Evolutionary conservation across 2,113 vertebrate genomes (phyloP).

Genomic region (Globicephala melas): DNA sequence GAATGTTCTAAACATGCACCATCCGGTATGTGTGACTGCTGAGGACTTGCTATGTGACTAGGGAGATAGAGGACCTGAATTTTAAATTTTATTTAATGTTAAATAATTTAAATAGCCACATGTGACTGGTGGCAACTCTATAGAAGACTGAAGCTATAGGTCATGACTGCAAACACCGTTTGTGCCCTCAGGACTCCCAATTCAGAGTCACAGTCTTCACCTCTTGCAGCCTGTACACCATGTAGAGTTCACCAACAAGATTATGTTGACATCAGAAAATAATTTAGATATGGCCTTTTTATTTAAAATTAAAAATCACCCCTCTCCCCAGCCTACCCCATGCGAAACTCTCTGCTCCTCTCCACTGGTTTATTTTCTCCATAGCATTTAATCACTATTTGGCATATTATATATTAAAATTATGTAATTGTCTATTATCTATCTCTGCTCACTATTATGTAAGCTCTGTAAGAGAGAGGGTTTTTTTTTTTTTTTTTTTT

Average conservation of each 20-base stretch:
- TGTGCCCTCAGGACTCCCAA: not conserved
- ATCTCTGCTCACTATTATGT: not conserved
- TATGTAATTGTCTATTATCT: not conserved
- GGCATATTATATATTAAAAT: too few species aligned
- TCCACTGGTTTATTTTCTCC: not conserved
- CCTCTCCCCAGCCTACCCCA: not conserved
- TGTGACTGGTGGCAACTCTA: not conserved
- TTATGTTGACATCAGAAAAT: not conserved
- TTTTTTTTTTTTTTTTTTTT: not conserved
- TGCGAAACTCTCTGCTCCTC: not conserved
- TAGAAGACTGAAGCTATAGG: not conserved
- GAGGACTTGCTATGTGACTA: too few species aligned
- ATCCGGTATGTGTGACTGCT: accelerated
- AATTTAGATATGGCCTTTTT: not conserved
- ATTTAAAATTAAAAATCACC: not conserved
- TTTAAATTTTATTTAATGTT: not conserved
- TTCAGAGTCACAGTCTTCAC: not conserved
- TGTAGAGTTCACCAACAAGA: not conserved
- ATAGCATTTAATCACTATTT: too few species aligned
- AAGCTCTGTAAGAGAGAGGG: not conserved
- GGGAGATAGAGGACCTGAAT: not conserved
- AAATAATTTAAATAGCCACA: not conserved
- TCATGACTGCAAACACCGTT: not conserved
- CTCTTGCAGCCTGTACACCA: not conserved
- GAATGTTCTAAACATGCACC: not conserved